Conservation (phyloP, 2,888 invertebrate species). For the Sphinx pinastri region DNA sequence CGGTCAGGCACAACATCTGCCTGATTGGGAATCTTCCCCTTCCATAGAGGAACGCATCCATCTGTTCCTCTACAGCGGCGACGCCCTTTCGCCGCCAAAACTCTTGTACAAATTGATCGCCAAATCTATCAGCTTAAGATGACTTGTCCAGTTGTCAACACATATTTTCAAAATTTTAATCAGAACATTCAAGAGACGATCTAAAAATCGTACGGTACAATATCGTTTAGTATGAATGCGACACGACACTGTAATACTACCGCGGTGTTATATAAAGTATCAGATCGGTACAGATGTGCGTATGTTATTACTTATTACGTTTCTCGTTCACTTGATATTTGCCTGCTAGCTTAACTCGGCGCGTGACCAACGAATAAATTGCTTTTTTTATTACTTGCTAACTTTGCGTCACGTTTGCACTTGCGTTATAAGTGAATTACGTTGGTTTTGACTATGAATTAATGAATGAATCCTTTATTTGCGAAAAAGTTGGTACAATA, state of each 20-base stretch:
- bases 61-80: no score
- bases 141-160: no score
- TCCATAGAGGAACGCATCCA: no score
- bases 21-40: no score
- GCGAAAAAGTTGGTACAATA: no score
- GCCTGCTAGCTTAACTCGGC: conserved; percentile 8
- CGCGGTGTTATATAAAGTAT: conserved; percentile 20
- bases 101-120: no score
- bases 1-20: no score
- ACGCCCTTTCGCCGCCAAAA: no score
- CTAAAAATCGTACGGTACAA: background rate
- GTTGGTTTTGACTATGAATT: background rate
- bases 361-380: background rate
- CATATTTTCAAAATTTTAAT: no score
- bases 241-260: background rate
- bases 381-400: conserved; percentile 2
- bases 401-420: background rate
- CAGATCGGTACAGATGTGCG: conserved; percentile 24
- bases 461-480: no score
- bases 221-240: background rate
- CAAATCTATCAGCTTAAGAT: no score
- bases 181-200: background rate
- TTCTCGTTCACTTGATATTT: conserved; percentile 20
- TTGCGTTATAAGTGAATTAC: background rate
- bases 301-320: conserved; percentile 27